Conservation (phyloP, 1,140 invertebrate species). For the Drosophila bocqueti region DNA sequence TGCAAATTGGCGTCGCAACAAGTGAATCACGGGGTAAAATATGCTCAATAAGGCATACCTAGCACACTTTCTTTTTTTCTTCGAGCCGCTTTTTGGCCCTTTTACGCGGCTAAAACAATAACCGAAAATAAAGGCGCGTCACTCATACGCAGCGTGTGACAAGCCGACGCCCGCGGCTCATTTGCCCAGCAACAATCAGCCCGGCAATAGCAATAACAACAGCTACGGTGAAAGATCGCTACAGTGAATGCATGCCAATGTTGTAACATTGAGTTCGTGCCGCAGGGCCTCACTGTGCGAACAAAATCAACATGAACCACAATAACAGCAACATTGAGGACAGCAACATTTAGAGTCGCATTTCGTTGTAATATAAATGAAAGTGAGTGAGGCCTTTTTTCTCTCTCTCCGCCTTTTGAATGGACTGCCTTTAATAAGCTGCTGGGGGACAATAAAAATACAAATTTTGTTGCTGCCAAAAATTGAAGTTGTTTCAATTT, state of each 20-base stretch:
- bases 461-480: slow-evolving; percentile 70
- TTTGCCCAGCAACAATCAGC: slow-evolving; percentile 59
- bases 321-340: slow-evolving; percentile 51
- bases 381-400: slow-evolving; percentile 69
- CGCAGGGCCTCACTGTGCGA: not conserved
- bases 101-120: slow-evolving; percentile 80
- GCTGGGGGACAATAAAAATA: slow-evolving; percentile 64
- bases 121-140: slow-evolving; percentile 82
- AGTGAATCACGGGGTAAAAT: slow-evolving; percentile 64
- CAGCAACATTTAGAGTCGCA: slow-evolving; percentile 75
- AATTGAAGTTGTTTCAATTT: slow-evolving; percentile 71
- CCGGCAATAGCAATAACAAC: slow-evolving; percentile 43
- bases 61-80: slow-evolving; percentile 75
- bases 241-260: not conserved
- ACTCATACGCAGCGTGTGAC: slow-evolving; percentile 81
- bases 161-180: slow-evolving; percentile 69
- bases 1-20: slow-evolving; percentile 66
- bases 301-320: slow-evolving; percentile 26
- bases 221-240: not conserved
- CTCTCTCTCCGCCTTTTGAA: slow-evolving; percentile 40
- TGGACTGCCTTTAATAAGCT: slow-evolving; percentile 72
- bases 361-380: slow-evolving; percentile 83
- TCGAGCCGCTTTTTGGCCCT: slow-evolving; percentile 22
- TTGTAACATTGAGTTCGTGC: not conserved
- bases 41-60: slow-evolving; percentile 56